Evolutionary conservation across 2,113 vertebrate species (phyloP), one percentile per base, ranked within the genome.

Genomic region (Nibea coibor): DNA sequence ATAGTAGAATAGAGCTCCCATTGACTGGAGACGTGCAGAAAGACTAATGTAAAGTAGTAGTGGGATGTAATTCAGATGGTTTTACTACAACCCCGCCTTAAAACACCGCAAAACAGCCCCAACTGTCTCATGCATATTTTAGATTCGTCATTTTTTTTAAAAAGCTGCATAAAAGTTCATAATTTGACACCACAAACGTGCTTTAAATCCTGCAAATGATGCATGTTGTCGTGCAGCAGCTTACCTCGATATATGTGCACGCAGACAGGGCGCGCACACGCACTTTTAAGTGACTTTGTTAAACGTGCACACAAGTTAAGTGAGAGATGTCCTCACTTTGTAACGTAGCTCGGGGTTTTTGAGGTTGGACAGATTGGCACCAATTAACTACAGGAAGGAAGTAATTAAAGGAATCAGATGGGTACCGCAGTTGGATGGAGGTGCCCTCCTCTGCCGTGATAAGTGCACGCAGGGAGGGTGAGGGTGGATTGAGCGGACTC

Each of bases 311-410:
- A 39, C 35, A 39, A 39, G 35, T 39, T 2, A 45, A 45, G 17
- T 28, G 3, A 22, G 2, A 42, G 26, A 42, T 20, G 19, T 17
- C 14, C 28, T 31, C 19, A 28, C 24, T 59, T 4, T 39, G 16
- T 42, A 17, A 14, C 28, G 24, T 7, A 45, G 56, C 20, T 58
- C n/a, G 7, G 35, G 45, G 5, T 7, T 24, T 75, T 58, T 65
- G 9, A 81, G 53, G 61, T 56, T 63, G 78, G 74, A 71, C 56
- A 78, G 64, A 86, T 87, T 84, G 87, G 68, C 78, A 82, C 68
- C 83, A 90, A 87, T 90, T 90, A 88, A 85, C 65, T 28, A 19
- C 79, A 82, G 87, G 87, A 88, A 90, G 87, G 85, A 89, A 85
- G 81, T 74, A 90, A 88, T 93, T 91, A 89, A 78, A 88, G 78